A percentile compares a stretch with the other conserved stretches of the same genome.
Evolutionary conservation across 2,797 vertebrate species (phyloP).

Genomic region (Pangasius krempfi): DNA sequence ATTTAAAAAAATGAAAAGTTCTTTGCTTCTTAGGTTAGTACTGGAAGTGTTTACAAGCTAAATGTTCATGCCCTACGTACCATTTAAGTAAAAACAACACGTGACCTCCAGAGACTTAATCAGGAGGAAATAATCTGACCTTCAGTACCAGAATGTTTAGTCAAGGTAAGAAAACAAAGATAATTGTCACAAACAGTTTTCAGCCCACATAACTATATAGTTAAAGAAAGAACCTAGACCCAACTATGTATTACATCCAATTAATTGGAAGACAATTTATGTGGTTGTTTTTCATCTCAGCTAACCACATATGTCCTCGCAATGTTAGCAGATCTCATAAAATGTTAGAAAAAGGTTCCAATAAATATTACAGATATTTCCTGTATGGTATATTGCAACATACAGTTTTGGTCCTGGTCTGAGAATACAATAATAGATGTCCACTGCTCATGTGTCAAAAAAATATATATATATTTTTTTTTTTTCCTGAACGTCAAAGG

Average conservation of each 20-base stretch:
- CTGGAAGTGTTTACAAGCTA: slow-evolving; percentile 4
- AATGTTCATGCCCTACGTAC: slow-evolving; percentile 31
- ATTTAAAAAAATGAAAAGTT: no score
- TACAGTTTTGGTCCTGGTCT: background rate
- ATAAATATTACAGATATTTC: background rate
- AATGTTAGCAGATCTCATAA: background rate
- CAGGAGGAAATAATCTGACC: slow-evolving; percentile 40
- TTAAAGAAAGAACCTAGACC: background rate
- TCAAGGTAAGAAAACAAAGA: slow-evolving; percentile 31
- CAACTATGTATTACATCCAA: background rate
- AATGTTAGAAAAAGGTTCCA: background rate
- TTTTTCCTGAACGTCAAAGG: background rate
- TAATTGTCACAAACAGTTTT: slow-evolving; percentile 28
- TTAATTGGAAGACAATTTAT: background rate
- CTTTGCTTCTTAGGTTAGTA: slow-evolving; percentile 18
- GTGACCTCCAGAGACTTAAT: slow-evolving; percentile 39
- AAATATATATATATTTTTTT: background rate
- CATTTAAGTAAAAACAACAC: slow-evolving; percentile 60
- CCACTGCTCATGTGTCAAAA: background rate
- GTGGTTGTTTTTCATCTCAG: background rate
- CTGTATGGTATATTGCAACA: background rate
- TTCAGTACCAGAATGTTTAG: slow-evolving; percentile 22
- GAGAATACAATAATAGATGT: background rate
- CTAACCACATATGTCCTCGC: background rate
- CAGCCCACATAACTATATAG: background rate